phyloP scores from a whole-genome alignment of 2,113 vertebrate species.

The Cnemophilus loriae region DNA sequence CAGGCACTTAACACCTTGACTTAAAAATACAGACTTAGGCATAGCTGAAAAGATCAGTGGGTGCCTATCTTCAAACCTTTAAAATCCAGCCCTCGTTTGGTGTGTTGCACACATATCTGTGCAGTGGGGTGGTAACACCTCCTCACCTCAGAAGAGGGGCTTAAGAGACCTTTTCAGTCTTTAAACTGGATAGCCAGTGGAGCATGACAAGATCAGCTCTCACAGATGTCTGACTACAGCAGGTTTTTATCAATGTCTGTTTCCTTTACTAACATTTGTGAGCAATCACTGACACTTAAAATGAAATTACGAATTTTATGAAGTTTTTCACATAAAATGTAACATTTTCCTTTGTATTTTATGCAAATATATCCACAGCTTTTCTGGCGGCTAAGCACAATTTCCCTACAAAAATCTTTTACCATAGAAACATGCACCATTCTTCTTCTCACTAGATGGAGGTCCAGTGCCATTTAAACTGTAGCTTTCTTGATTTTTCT shows the following conservation, averaged over 20 bases:
- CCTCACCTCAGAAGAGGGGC: background rate
- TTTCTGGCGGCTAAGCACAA: background rate
- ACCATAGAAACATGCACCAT: background rate
- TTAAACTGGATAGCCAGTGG: background rate
- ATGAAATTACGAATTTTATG: background rate
- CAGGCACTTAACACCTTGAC: background rate
- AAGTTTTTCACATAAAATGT: background rate
- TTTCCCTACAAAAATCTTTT: background rate
- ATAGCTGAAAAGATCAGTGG: background rate
- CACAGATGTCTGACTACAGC: background rate
- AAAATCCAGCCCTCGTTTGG: background rate
- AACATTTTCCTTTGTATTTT: background rate
- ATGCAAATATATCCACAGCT: background rate
- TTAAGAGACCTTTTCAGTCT: background rate
- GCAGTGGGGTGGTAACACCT: background rate
- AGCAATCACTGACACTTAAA: background rate
- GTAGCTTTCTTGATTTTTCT: background rate
- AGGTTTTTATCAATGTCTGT: background rate
- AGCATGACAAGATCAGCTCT: background rate
- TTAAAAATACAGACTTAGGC: background rate
- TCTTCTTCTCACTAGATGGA: conserved; percentile 54
- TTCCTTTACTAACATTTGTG: background rate
- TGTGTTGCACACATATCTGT: background rate
- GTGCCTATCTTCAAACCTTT: background rate
- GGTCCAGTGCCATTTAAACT: conserved; percentile 20